Conservation (phyloP, 2,797 vertebrate genomes). For the Momotus momota region DNA sequence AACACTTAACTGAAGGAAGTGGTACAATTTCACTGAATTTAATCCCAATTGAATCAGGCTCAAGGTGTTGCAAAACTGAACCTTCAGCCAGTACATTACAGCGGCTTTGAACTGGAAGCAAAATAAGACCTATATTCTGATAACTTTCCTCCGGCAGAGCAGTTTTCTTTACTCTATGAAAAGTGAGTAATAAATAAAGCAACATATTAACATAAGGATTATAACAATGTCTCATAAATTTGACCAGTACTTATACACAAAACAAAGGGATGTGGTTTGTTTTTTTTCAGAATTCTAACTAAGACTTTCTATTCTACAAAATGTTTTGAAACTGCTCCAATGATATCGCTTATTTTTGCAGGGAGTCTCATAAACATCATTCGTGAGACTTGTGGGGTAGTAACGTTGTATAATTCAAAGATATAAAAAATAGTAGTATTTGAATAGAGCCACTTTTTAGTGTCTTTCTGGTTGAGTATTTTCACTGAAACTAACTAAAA, state of each 20-base stretch:
- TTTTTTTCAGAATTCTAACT: neutral
- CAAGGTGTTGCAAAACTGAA: neutral
- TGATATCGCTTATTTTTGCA: neutral
- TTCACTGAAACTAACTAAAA: neutral
- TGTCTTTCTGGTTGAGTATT: neutral
- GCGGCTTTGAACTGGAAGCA: neutral
- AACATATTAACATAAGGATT: neutral
- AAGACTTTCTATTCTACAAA: neutral
- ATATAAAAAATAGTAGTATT: neutral
- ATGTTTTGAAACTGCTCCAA: neutral
- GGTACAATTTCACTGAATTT: neutral
- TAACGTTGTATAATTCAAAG: no score
- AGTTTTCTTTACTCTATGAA: neutral
- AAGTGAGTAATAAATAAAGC: neutral
- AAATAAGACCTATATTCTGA: neutral
- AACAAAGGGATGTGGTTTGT: neutral
- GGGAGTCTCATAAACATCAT: neutral
- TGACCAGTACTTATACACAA: neutral
- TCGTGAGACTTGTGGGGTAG: neutral
- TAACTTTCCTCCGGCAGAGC: neutral
- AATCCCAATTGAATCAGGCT: neutral
- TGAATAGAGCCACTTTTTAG: neutral
- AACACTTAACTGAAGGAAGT: neutral
- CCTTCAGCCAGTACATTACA: neutral
- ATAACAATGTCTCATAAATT: neutral